phyloP scores from a whole-genome alignment of 1,140 invertebrate species.

The Liolophura sinensis region DNA sequence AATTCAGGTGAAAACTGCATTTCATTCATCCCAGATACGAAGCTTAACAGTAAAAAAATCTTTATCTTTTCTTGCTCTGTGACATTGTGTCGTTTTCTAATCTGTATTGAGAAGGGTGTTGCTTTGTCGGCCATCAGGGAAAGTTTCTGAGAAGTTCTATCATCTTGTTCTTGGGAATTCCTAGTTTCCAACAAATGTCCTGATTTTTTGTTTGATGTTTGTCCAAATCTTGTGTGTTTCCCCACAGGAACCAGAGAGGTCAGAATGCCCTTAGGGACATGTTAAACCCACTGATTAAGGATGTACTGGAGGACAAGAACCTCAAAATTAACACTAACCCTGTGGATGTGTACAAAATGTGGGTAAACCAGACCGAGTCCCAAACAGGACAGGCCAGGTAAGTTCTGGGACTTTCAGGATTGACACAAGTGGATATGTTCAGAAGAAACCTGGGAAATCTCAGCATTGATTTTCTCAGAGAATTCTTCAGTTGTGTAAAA shows the following conservation, averaged over 20 bases:
- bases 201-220: neutral
- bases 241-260: constrained; percentile 68
- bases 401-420: too few species aligned
- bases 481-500: too few species aligned
- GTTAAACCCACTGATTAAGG: constrained; percentile 72
- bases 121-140: too few species aligned
- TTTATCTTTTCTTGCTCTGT: too few species aligned
- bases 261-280: constrained; percentile 71
- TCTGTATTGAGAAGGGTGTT: too few species aligned
- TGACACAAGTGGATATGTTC: too few species aligned
- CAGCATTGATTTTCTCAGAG: neutral
- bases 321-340: constrained; percentile 79
- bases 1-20: constrained; percentile 1
- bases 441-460: too few species aligned
- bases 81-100: too few species aligned
- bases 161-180: too few species aligned
- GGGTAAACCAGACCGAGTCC: constrained; percentile 79
- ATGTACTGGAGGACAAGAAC: constrained; percentile 69
- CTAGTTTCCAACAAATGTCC: too few species aligned
- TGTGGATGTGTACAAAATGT: constrained; percentile 79
- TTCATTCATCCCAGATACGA: neutral
- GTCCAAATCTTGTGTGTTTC: constrained; percentile 6
- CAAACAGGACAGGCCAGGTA: constrained; percentile 72
- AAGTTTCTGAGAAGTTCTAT: too few species aligned
- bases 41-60: too few species aligned